phyloP scores from a whole-genome alignment of 1,140 invertebrate genomes.

The Hycleus cichorii region DNA sequence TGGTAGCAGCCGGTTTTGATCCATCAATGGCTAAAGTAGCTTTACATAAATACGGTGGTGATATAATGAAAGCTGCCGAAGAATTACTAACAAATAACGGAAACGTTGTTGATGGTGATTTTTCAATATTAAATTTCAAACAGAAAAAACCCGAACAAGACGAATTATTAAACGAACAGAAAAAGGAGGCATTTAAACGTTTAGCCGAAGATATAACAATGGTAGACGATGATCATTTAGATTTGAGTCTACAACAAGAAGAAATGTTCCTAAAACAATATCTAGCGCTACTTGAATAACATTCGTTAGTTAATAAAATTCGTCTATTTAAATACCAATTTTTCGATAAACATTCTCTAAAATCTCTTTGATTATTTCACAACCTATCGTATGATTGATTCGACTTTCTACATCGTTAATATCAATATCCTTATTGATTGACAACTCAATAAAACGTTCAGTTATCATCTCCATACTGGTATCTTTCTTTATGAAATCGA shows the following conservation, averaged over 20 bases:
- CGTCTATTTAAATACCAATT: too few relatives aligned
- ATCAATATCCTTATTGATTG: background rate
- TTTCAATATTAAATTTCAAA: conserved; percentile 19
- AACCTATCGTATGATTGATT: too few relatives aligned
- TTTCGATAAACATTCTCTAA: too few relatives aligned
- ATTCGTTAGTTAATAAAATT: too few relatives aligned
- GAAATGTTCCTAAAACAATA: conserved; percentile 54
- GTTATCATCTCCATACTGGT: background rate
- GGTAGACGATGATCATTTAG: conserved; percentile 56
- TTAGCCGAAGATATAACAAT: conserved; percentile 50
- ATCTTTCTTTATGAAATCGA: conserved; percentile 7
- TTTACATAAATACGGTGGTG: conserved; percentile 47
- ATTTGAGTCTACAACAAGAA: conserved; percentile 51
- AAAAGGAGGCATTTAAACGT: conserved; percentile 47
- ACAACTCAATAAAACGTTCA: too few relatives aligned
- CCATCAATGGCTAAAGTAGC: conserved; percentile 46
- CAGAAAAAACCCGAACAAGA: background rate
- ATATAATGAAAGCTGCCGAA: conserved; percentile 51
- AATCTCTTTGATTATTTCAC: too few relatives aligned
- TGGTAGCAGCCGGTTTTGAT: conserved; percentile 57
- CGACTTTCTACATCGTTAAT: too few relatives aligned
- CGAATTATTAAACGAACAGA: conserved; percentile 33
- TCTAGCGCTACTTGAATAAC: conserved; percentile 40
- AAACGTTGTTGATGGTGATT: conserved; percentile 30
- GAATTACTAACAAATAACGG: conserved; percentile 42